phyloP scores from a whole-genome alignment of 2,113 vertebrate species.

The Numenius arquata region DNA sequence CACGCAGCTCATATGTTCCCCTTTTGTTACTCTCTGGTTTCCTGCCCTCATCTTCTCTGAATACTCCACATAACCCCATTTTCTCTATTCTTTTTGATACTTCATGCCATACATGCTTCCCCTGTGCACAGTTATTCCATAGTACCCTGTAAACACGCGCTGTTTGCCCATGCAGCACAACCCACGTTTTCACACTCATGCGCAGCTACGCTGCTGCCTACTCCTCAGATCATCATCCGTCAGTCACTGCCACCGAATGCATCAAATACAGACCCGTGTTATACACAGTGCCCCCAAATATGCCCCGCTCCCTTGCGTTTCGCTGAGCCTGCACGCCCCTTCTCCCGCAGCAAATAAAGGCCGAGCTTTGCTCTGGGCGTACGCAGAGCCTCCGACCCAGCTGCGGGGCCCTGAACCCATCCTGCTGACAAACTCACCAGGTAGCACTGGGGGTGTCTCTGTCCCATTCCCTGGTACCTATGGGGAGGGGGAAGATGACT shows the following conservation, averaged over 20 bases:
- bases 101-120: accelerated
- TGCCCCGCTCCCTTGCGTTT: accelerated
- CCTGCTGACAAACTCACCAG: conserved; percentile 40
- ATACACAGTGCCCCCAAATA: background rate
- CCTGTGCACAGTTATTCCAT: no score
- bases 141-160: background rate
- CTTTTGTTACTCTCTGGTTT: background rate
- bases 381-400: background rate
- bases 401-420: background rate
- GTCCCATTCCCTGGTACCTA: conserved; percentile 27
- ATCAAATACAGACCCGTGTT: accelerated
- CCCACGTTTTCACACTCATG: accelerated
- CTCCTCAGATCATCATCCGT: background rate
- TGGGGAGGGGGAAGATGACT: background rate
- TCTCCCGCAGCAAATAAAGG: background rate
- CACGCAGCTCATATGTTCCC: accelerated
- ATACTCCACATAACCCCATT: background rate
- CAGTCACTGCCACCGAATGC: background rate
- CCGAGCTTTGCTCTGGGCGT: background rate
- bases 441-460: conserved; percentile 1
- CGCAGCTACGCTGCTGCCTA: background rate
- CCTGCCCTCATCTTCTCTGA: background rate
- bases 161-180: background rate
- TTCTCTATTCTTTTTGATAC: background rate
- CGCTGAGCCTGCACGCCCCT: background rate